Evolutionary conservation across 2,797 vertebrate species (phyloP).

Genomic region (Limosa lapponica): DNA sequence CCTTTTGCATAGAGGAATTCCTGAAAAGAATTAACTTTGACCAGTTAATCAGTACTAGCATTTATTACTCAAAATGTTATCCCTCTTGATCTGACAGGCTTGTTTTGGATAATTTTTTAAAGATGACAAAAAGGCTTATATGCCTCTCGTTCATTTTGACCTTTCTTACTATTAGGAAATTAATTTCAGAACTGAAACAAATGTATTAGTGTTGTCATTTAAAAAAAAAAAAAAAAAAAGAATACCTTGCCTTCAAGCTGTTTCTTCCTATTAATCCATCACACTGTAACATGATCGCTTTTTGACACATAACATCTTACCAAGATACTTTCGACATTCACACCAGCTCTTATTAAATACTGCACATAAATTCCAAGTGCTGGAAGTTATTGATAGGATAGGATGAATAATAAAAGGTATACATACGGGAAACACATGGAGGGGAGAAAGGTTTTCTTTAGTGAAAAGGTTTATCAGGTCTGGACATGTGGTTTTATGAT

Average conservation of each 20-base stretch:
- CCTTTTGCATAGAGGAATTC: constrained; percentile 24
- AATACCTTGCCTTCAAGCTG: constrained; percentile 88
- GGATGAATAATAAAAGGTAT: neutral
- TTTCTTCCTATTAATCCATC: constrained; percentile 81
- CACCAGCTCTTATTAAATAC: constrained; percentile 65
- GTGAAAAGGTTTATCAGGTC: neutral
- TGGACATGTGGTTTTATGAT: neutral
- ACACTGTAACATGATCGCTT: constrained; percentile 69
- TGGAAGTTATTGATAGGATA: constrained; percentile 36
- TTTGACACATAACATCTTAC: constrained; percentile 71
- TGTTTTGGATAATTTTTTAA: constrained; percentile 96
- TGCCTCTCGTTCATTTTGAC: constrained; percentile 89
- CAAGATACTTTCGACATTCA: constrained; percentile 32
- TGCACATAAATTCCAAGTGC: constrained; percentile 59
- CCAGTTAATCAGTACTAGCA: constrained; percentile 89
- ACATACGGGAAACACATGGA: neutral
- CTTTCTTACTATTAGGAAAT: constrained; percentile 98
- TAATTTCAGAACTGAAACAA: constrained; percentile 94
- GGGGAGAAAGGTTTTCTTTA: neutral
- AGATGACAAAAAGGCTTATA: constrained; percentile 91
- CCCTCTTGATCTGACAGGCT: constrained; percentile 90
- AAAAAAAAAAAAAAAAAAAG: constrained; percentile 74
- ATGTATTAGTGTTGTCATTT: constrained; percentile 92
- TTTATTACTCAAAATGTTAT: constrained; percentile 88
- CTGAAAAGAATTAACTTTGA: constrained; percentile 88